phyloP scores from a whole-genome alignment of 2,797 vertebrate genomes.

The Spea hammondii region DNA sequence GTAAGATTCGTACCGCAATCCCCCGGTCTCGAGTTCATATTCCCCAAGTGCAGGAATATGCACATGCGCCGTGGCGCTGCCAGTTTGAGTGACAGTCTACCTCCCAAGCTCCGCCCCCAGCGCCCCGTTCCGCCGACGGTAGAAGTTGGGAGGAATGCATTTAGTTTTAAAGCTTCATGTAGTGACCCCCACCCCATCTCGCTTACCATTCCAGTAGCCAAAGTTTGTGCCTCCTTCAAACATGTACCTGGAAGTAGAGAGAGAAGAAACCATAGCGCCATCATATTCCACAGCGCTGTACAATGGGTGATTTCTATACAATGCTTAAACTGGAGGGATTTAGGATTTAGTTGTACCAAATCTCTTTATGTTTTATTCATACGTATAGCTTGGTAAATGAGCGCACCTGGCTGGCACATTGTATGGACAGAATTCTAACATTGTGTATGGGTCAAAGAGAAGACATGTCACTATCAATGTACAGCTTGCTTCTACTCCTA shows the following conservation, averaged over 20 bases:
- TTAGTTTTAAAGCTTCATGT: background rate
- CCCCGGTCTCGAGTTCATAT: background rate
- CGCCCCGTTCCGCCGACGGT: background rate
- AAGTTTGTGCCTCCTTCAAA: slow-evolving; percentile 98
- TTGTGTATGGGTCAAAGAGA: no score
- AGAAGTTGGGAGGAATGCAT: background rate
- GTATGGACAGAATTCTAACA: no score
- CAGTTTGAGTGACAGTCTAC: no score
- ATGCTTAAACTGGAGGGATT: background rate
- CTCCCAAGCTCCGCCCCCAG: background rate
- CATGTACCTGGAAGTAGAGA: slow-evolving; percentile 83
- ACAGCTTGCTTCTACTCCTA: no score
- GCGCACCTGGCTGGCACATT: no score
- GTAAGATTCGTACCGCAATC: background rate
- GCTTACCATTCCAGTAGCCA: slow-evolving; percentile 95
- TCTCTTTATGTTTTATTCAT: no score
- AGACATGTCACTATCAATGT: no score
- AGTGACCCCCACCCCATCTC: background rate
- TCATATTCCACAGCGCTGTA: background rate
- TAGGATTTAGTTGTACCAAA: no score
- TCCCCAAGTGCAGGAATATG: background rate
- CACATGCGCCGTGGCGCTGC: no score
- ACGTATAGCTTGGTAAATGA: no score
- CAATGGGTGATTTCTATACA: background rate
- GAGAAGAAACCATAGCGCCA: no score